Evolutionary conservation across 2,888 invertebrate species (phyloP), one percentile per base, ranked within the genome.

Genomic region (Amphipoea oculea): DNA sequence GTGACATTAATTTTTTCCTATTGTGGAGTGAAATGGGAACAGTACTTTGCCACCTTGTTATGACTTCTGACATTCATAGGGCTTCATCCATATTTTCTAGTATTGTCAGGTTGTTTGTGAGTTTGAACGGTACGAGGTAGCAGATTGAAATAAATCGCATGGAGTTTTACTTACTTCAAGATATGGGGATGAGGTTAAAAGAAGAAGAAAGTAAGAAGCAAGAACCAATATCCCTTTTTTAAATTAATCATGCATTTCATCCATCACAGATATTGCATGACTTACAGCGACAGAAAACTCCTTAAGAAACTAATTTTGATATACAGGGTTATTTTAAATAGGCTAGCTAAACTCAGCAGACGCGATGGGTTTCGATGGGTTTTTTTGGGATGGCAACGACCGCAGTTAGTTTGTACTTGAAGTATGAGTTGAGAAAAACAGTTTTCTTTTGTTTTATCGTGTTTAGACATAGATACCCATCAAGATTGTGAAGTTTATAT

Each of bases 41-140:
- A 84, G 79, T 83, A 82, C 85, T 85, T 81, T 78, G 85, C 88
- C 88, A 74, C 84, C 88, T 93, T 93, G 92, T 95, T 93, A 94
- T 93, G 92, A 93, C 93, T 93, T 93, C 90, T 95, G 94, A 90
- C 92, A 91, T 94, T 95, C 94, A 85, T 90, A 91, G 82, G 94
- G 94, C 93, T 94, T 94, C 95, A 79, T 87, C 73, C 89, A 86
- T 90, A 91, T 88, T 89, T 91, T 88, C 82, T 82, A 81, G 83
- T 86, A 85, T 86, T 86, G 78, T 82, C 76, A 82, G 40, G 70
- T 60, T 51, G 76, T 78, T 76, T 85, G 68, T 42, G 23, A 45
- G 63, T 78, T 62, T 62, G 6, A 68, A 74, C 40, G 48, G 60
- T 48, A 73, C 40, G 70, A 70, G 54, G 29, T 60, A 73, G 36